Percentiles rank a stretch among this genome's conserved stretches.
These are phyloP conservation scores for Proctacanthus coquilletti DNA, from an alignment of 1,140 invertebrate species.

Conservation along the genomic window DNA sequence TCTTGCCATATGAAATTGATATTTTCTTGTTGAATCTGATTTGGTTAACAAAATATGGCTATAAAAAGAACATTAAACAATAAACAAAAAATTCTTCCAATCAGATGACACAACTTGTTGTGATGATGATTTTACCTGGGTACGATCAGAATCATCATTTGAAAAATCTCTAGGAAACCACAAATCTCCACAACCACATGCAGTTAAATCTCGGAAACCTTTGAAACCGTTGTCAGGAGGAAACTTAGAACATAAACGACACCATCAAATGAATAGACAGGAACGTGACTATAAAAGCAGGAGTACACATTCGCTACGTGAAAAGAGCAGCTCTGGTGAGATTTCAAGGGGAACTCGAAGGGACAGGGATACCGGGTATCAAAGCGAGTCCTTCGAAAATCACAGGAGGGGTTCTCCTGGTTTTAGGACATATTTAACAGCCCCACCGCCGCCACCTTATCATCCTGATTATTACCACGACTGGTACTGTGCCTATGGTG, in stretches of 20 bases:
- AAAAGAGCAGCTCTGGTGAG: slow-evolving; percentile 25
- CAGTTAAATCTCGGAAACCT: no score
- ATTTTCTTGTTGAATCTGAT: no score
- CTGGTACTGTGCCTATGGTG: no score
- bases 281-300: slow-evolving; percentile 38
- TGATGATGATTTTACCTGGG: slow-evolving; percentile 43
- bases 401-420: slow-evolving; percentile 3
- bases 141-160: slow-evolving; percentile 20
- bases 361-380: slow-evolving; percentile 22
- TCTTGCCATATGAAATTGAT: no score
- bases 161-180: slow-evolving; percentile 7
- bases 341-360: not conserved
- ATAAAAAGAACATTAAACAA: no score
- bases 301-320: slow-evolving; percentile 35
- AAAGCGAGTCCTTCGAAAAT: slow-evolving; percentile 10
- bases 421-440: slow-evolving; percentile 4
- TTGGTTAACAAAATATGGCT: no score
- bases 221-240: no score
- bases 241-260: slow-evolving; percentile 35
- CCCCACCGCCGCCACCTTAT: slow-evolving; percentile 3
- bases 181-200: slow-evolving; percentile 3
- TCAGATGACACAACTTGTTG: slow-evolving; percentile 34
- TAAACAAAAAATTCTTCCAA: no score
- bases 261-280: slow-evolving; percentile 28
- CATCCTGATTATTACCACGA: no score